These are phyloP conservation scores for Tragelaphus imberbis DNA, from an alignment of 2,113 vertebrate genomes.

Conservation along the genomic window DNA sequence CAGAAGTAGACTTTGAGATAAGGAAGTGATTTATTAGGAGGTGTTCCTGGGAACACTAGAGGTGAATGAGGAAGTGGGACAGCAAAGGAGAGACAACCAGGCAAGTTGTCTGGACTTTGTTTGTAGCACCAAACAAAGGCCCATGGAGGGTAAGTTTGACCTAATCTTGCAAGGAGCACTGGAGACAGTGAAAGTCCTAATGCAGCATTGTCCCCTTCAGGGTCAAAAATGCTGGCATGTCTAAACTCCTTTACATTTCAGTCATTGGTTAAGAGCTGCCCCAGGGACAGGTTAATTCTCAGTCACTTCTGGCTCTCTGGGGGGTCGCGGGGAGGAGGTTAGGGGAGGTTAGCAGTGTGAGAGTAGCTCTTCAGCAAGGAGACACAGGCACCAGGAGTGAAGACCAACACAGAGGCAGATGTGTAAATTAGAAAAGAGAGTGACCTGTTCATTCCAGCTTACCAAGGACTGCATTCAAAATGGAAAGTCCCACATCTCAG, in stretches of 20 bases:
- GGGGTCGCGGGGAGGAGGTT: fast-evolving
- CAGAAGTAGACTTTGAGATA: background rate
- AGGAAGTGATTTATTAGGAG: background rate
- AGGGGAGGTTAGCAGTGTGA: background rate
- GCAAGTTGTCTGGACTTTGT: no score
- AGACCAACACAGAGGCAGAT: background rate
- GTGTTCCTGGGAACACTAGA: background rate
- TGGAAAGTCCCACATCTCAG: background rate
- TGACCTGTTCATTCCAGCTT: background rate
- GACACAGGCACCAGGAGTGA: background rate
- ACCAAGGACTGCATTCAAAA: background rate
- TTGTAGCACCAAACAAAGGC: background rate
- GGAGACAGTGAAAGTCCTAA: background rate
- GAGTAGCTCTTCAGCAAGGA: background rate
- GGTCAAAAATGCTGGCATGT: background rate
- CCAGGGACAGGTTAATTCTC: background rate
- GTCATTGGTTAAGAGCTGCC: background rate
- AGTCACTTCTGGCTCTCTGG: background rate
- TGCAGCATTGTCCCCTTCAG: background rate
- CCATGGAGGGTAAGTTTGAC: background rate
- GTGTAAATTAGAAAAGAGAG: background rate
- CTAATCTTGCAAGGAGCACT: background rate
- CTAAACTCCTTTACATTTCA: background rate
- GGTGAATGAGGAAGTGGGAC: background rate
- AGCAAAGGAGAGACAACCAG: background rate